A percentile compares a stretch with the other conserved stretches of the same genome.
phyloP scores from a whole-genome alignment of 2,113 vertebrate species.

The Cyanistes caeruleus region DNA sequence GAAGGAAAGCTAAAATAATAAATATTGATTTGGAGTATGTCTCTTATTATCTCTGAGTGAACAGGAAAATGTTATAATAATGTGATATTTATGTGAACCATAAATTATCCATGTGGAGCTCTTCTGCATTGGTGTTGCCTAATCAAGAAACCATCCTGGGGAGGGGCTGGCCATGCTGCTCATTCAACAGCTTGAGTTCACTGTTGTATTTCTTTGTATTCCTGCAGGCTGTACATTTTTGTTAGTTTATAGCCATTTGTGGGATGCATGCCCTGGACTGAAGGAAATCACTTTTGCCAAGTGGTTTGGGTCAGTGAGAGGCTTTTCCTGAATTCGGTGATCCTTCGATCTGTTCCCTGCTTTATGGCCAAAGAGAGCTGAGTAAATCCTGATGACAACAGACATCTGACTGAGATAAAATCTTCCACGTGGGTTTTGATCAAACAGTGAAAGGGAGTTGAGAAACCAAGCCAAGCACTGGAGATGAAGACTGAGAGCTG shows the following conservation, averaged over 20 bases:
- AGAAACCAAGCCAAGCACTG: neutral
- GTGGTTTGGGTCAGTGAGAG: neutral
- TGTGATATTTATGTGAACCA: slow-evolving; percentile 26
- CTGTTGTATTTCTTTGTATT: neutral
- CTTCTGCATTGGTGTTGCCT: slow-evolving; percentile 25
- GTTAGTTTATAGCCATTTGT: neutral
- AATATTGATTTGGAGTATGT: slow-evolving; percentile 60
- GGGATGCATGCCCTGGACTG: neutral
- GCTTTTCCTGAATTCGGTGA: neutral
- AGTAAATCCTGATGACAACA: neutral
- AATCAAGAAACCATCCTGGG: neutral
- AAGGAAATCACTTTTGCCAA: slow-evolving; percentile 10
- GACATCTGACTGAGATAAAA: neutral
- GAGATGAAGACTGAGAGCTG: neutral
- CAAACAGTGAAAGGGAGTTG: neutral
- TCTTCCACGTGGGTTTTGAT: neutral
- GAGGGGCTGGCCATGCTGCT: neutral
- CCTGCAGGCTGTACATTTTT: slow-evolving; percentile 16
- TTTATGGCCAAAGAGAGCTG: neutral
- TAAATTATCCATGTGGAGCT: slow-evolving; percentile 24
- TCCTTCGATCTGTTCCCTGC: neutral
- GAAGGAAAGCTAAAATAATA: slow-evolving; percentile 60
- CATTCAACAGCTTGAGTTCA: slow-evolving; percentile 14
- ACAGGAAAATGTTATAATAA: slow-evolving; percentile 46
- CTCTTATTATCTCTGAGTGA: slow-evolving; percentile 38